Percentiles rank a stretch among this genome's conserved stretches.
Evolutionary conservation across 2,113 vertebrate species (phyloP).

Genomic region (Aldabrachelys gigantea): DNA sequence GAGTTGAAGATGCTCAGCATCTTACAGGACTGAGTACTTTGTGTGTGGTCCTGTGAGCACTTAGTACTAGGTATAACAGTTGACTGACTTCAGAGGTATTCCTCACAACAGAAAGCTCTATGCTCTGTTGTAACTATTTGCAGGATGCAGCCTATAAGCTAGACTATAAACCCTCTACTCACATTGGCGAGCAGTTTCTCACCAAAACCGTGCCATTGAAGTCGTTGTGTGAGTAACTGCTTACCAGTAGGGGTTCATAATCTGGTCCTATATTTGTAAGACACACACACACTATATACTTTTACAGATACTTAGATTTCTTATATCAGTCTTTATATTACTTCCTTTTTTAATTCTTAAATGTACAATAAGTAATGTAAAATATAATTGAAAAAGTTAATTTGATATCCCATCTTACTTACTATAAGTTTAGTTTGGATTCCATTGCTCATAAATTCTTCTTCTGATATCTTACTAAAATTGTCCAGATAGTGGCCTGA

Average conservation of each 20-base stretch:
- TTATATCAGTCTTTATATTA: not conserved
- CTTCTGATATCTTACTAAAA: slow-evolving; percentile 91
- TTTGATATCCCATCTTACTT: slow-evolving; percentile 76
- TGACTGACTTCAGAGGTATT: not conserved
- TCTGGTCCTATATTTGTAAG: not conserved
- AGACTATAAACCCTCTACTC: not conserved
- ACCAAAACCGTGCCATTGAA: not conserved
- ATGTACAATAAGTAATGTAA: slow-evolving; percentile 20
- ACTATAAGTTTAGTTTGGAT: slow-evolving; percentile 84
- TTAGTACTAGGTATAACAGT: not conserved
- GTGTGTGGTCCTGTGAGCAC: not conserved
- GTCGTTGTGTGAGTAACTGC: not conserved
- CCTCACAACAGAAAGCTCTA: not conserved
- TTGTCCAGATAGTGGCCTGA: slow-evolving; percentile 96
- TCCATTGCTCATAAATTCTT: slow-evolving; percentile 87
- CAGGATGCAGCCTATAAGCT: not conserved
- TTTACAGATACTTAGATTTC: not conserved
- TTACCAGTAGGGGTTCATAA: not conserved
- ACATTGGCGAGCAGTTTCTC: not conserved
- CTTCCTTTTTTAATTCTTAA: slow-evolving; percentile 9
- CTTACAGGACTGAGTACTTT: not conserved
- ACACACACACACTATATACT: not conserved
- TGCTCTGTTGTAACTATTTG: not conserved
- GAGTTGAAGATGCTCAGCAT: not conserved
- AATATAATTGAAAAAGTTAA: slow-evolving; percentile 23